These are phyloP conservation scores for Notechis scutatus DNA, from an alignment of 2,113 vertebrate species.

Conservation along the genomic window DNA sequence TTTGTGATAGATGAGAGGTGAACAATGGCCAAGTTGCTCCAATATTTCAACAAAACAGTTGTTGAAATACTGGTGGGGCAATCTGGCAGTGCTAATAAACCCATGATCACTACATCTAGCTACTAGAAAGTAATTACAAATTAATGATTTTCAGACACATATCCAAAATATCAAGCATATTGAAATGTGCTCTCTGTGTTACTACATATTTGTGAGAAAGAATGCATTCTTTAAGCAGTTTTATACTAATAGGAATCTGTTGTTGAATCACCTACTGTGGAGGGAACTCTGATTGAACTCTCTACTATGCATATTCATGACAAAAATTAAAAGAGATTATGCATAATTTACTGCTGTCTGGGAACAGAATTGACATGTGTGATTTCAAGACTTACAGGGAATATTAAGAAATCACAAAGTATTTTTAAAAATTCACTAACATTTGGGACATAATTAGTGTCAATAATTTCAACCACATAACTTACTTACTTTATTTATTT, in stretches of 20 bases:
- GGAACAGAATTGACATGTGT: conserved; percentile 42
- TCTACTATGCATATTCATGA: conserved; percentile 62
- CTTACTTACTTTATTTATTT: too few species aligned
- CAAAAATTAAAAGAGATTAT: conserved; percentile 53
- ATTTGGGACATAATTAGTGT: conserved; percentile 23
- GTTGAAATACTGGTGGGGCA: neutral
- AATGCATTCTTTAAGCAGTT: neutral
- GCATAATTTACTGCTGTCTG: conserved; percentile 59
- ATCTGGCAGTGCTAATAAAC: neutral
- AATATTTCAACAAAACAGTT: neutral
- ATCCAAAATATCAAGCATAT: neutral
- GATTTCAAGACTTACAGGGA: conserved; percentile 52
- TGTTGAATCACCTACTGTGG: neutral
- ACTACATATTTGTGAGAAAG: neutral
- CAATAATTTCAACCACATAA: conserved; percentile 22
- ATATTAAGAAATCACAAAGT: conserved; percentile 52
- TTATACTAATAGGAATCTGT: conserved; percentile 12
- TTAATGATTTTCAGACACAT: neutral
- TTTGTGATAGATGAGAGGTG: neutral
- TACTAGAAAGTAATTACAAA: neutral
- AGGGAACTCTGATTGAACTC: conserved; percentile 37
- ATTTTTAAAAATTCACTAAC: conserved; percentile 47
- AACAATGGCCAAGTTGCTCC: neutral
- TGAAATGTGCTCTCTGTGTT: neutral
- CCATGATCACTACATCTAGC: neutral